Conservation (phyloP, 2,113 vertebrate genomes). For the Nicator chloris region DNA sequence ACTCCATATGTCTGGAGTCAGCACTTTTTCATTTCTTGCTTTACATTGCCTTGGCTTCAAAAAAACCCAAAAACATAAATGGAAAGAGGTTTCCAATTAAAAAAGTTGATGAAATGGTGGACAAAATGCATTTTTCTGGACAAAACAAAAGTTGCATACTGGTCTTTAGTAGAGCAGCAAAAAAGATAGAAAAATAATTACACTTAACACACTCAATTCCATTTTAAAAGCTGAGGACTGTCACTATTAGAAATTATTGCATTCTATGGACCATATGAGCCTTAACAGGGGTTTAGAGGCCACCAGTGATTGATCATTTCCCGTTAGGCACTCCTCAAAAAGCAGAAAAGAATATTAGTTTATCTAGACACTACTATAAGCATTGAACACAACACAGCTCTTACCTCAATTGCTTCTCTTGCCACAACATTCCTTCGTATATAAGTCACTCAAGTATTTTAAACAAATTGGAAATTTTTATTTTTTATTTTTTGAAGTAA, state of each 20-base stretch:
- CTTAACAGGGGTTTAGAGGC: background rate
- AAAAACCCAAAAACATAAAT: fast-evolving
- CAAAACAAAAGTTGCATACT: background rate
- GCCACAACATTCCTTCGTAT: background rate
- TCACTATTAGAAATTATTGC: background rate
- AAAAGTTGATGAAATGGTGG: background rate
- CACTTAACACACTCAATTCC: background rate
- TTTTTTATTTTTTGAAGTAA: background rate
- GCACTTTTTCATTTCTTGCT: background rate
- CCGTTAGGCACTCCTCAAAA: background rate
- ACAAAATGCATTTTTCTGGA: background rate
- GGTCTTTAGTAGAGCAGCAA: background rate
- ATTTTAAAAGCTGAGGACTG: background rate
- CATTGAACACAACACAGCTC: background rate
- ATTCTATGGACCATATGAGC: background rate
- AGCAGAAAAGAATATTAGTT: background rate
- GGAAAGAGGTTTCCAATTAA: background rate
- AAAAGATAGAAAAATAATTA: background rate
- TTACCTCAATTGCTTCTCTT: background rate
- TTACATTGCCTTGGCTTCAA: background rate
- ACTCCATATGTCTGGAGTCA: background rate
- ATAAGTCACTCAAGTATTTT: background rate
- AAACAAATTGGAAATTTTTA: background rate
- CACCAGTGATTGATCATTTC: background rate
- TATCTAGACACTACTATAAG: background rate